phyloP scores from a whole-genome alignment of 64 coral and sea anemone species.

The Montipora efflorescens region DNA sequence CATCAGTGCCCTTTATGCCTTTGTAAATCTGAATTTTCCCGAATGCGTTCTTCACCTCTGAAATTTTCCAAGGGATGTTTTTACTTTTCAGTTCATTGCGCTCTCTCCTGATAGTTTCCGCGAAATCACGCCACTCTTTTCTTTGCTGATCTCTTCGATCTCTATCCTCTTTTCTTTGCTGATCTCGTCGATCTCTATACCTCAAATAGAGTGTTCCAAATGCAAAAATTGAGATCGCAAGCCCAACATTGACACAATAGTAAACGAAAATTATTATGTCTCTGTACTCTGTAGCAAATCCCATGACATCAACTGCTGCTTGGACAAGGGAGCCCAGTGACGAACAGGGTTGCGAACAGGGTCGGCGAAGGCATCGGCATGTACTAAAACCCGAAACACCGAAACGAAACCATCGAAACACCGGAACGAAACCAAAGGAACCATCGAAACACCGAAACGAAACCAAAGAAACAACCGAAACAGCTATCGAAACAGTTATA shows the following conservation, averaged over 20 bases:
- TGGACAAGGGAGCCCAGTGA: background rate
- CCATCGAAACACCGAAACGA: too few relatives aligned
- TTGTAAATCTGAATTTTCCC: background rate
- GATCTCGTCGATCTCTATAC: background rate
- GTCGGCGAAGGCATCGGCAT: too few relatives aligned
- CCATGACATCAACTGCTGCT: background rate
- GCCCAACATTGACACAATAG: background rate
- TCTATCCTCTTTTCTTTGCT: background rate
- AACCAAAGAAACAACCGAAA: too few relatives aligned
- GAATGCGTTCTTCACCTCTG: background rate
- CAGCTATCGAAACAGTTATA: too few relatives aligned
- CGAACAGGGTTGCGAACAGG: too few relatives aligned
- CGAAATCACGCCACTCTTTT: conserved; percentile 18
- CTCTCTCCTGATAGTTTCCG: background rate
- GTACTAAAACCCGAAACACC: too few relatives aligned
- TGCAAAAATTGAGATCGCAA: background rate
- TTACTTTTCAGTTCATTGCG: conserved; percentile 3
- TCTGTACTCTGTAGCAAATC: background rate
- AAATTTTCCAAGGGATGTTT: background rate
- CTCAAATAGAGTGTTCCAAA: background rate
- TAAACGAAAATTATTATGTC: background rate
- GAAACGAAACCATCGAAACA: too few relatives aligned
- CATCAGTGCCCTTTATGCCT: background rate
- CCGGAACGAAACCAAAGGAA: too few relatives aligned
- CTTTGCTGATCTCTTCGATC: conserved; percentile 5